Evolutionary conservation across 2,888 invertebrate species (phyloP).

Genomic region (Alviniconcha strummeri): DNA sequence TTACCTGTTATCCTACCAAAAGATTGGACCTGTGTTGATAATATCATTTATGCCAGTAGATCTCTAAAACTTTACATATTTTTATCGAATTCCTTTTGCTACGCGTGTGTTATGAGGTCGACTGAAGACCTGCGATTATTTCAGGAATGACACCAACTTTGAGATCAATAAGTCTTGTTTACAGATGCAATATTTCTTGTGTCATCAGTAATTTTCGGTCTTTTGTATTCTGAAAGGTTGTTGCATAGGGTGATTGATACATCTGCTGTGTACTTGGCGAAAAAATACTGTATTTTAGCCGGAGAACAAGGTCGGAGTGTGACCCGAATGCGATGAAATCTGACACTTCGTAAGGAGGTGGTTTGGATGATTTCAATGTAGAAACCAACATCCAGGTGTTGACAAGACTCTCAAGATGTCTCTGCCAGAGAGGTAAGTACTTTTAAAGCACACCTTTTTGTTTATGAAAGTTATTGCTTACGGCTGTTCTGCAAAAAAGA

Average conservation of each 20-base stretch:
- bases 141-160: slow-evolving; percentile 31
- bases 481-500: too few species aligned
- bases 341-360: slow-evolving; percentile 32
- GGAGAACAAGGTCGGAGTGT: neutral
- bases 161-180: slow-evolving; percentile 28
- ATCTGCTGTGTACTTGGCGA: neutral
- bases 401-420: slow-evolving; percentile 18
- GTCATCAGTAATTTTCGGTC: neutral
- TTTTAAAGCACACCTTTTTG: neutral
- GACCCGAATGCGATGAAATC: slow-evolving; percentile 32
- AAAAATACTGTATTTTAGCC: neutral
- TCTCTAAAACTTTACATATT: too few species aligned
- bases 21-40: too few species aligned
- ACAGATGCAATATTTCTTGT: slow-evolving; percentile 5
- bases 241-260: neutral
- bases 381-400: neutral
- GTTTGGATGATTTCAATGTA: slow-evolving; percentile 17
- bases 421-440: slow-evolving; percentile 31
- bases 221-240: neutral
- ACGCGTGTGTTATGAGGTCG: slow-evolving; percentile 28
- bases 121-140: slow-evolving; percentile 29
- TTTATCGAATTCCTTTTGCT: neutral
- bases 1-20: too few species aligned
- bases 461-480: too few species aligned
- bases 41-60: too few species aligned